Percentiles rank a stretch among this genome's conserved stretches.
phyloP scores from a whole-genome alignment of 1,140 invertebrate species.

The Anoplophora glabripennis region DNA sequence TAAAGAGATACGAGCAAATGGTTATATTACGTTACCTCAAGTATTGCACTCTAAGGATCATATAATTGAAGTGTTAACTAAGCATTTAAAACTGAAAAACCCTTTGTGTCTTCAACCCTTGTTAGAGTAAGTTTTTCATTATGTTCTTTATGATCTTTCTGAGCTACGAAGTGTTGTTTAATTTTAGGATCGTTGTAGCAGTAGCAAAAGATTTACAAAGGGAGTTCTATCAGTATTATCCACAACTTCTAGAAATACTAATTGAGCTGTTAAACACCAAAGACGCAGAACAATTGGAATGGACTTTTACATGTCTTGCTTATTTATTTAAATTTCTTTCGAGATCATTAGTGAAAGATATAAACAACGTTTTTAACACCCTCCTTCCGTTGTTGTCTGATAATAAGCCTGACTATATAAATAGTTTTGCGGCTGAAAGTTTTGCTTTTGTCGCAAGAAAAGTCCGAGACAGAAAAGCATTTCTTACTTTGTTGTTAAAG shows the following conservation, averaged over 20 bases:
- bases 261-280: constrained; percentile 72
- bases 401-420: constrained; percentile 73
- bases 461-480: constrained; percentile 73
- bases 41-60: constrained; percentile 74
- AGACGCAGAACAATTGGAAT: constrained; percentile 78
- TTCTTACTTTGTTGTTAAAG: constrained; percentile 69
- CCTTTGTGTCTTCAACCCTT: constrained; percentile 72
- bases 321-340: constrained; percentile 88
- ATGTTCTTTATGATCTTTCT: constrained; percentile 13
- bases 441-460: constrained; percentile 90
- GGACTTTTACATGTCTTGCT: constrained; percentile 77
- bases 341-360: constrained; percentile 76
- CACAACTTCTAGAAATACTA: constrained; percentile 64
- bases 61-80: constrained; percentile 67
- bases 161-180: constrained; percentile 21
- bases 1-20: constrained; percentile 60
- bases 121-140: constrained; percentile 69
- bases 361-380: constrained; percentile 68
- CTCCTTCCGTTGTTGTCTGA: constrained; percentile 74
- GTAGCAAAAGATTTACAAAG: constrained; percentile 79
- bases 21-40: constrained; percentile 75
- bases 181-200: constrained; percentile 75
- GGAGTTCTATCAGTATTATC: constrained; percentile 83
- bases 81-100: constrained; percentile 68
- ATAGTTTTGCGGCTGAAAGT: constrained; percentile 90